These are phyloP conservation scores for Rattus norvegicus DNA, from an alignment of 2,113 vertebrate species.

Conservation along the genomic window DNA sequence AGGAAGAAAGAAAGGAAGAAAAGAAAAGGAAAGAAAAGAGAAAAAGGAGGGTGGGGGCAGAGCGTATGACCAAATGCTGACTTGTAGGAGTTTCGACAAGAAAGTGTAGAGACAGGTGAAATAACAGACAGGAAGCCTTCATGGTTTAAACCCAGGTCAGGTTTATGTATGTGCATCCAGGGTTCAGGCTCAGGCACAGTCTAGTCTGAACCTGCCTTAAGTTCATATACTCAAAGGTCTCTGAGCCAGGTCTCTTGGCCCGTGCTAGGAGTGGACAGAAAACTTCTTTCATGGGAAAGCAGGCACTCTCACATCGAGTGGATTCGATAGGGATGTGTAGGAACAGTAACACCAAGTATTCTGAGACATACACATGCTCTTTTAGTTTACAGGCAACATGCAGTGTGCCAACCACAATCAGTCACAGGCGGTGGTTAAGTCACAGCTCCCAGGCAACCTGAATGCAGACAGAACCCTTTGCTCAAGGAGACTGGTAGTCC, in stretches of 20 bases:
- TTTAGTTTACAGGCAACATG: not conserved
- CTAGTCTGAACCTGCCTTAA: not conserved
- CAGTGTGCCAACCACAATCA: not conserved
- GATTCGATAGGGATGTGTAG: not conserved
- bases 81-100: not conserved
- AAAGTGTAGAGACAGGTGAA: not conserved
- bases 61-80: slow-evolving; percentile 27
- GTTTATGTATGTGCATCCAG: not conserved
- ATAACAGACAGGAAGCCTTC: not conserved
- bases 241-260: not conserved
- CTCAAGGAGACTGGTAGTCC: not conserved
- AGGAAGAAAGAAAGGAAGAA: not conserved
- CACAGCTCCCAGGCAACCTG: not conserved
- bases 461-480: not conserved
- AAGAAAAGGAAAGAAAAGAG: not conserved
- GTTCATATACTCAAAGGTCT: not conserved
- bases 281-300: not conserved
- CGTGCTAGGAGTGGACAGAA: not conserved
- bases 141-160: not conserved
- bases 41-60: not conserved
- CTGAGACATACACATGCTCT: slow-evolving; percentile 18
- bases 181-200: not conserved
- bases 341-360: slow-evolving; percentile 31
- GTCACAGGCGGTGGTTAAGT: not conserved
- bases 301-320: not conserved